Base-by-base conservation (phyloP, 2,113 vertebrate genomes). In the Raja brachyura region DNA sequence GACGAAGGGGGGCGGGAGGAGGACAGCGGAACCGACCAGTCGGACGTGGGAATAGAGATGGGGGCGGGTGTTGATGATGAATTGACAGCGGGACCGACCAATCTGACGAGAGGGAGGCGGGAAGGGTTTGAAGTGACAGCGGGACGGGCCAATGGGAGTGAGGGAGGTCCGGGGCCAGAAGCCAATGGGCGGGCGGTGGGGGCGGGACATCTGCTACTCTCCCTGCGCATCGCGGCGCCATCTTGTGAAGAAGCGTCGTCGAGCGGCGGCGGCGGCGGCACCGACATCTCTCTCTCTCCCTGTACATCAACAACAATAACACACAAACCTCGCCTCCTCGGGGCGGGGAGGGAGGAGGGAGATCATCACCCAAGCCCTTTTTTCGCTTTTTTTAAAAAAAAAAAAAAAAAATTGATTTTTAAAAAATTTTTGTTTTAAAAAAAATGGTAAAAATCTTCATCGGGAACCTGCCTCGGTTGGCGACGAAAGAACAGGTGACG, bases 401-500 rank as follows among this genome's bases (percentile, higher is more conserved):
- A 48, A 48, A 48, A 48, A 48, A 48, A 48, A 48, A 48, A 48
- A 48, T 48, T 48, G 3, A 1, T 48, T 1, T 48, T 48, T 48
- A 48, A 48, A 48, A 48, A 48, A n/a, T n/a, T n/a, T n/a, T n/a
- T n/a, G n/a, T n/a, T n/a, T n/a, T n/a, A n/a, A 75, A 90, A 93
- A 93, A 93, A n/a, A 97, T 97, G 97, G 97, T 97, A 94, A 97
- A 97, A 94, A 97, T 97, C 25, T 97, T 97, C 93, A 96, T 97
- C 3, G 97, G 97, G 0, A 97, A 97, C 93, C 95, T 97, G 59
- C 96, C 97, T 6, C 95, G 94, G 61, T 93, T 97, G 77, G 95
- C 96, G 0, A 94, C 95, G 63, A 96, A 95, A 59, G 96, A 97
- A 0, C 97, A 97, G 90, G 94, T 97, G 0, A 96, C 97, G 79